Conservation (phyloP, 2,888 invertebrate species). For the Papilio demoleus region DNA sequence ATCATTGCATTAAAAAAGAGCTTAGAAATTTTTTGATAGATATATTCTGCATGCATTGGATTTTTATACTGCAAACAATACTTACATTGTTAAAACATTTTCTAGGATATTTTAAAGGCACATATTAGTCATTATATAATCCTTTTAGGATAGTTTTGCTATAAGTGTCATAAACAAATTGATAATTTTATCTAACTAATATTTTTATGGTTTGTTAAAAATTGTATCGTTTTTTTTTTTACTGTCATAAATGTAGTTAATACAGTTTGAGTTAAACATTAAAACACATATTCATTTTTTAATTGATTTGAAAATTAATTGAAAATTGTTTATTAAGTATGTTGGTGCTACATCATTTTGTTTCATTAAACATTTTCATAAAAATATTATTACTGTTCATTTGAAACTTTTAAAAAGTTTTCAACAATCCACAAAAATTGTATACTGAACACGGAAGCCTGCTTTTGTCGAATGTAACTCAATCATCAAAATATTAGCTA, state of each 20-base stretch:
- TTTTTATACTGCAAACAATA: too few species aligned
- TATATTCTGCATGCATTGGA: conserved; percentile 8
- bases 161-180: conserved; percentile 29
- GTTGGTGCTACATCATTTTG: background rate
- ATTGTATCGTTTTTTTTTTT: conserved; percentile 16
- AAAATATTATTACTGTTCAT: background rate
- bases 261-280: conserved; percentile 13
- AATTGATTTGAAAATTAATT: background rate
- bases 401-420: too few species aligned
- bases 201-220: conserved; percentile 18
- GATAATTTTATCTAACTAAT: conserved; percentile 12
- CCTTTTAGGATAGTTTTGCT: conserved; percentile 6
- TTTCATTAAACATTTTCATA: background rate
- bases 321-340: conserved; percentile 1
- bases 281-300: background rate
- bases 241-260: background rate
- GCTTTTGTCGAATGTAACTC: too few species aligned
- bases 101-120: conserved; percentile 42
- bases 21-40: background rate
- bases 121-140: conserved; percentile 35
- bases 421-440: too few species aligned
- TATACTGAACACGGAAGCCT: too few species aligned
- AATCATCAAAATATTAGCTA: too few species aligned
- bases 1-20: background rate
- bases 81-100: background rate